Base-by-base conservation (phyloP, 1,140 invertebrate species). In the Drosophila triauraria region DNA sequence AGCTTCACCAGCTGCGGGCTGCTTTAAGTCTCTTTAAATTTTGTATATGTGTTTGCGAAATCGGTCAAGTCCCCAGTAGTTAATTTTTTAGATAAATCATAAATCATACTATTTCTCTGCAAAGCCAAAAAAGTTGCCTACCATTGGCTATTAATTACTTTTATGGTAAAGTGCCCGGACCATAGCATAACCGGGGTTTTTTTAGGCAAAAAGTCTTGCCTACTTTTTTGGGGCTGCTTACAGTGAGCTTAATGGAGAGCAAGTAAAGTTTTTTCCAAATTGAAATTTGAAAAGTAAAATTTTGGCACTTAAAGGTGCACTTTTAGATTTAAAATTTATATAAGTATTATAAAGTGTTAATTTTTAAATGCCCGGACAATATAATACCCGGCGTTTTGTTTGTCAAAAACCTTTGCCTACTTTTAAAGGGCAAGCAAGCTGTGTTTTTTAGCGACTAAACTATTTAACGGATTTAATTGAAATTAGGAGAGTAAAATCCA, bases 1-100 rank as follows among this genome's bases (percentile, higher is more conserved):
- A 6, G 48, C 1, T 84, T 92, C 3, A 80, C 78, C 15, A 51
- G 43, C 35, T 92, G 91, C 50, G 91, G 91, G 1, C 20, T 91
- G 9, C 46, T 82, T 0, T 86, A 72, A 48, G 20, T 7, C 25
- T 46, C 4, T 15, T 13, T 23, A 81, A 81, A 76, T 78, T 75
- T 0, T 46, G 15, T 48, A 25, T 62, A n/a, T 59, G 12, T 75
- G 20, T 59, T 17, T 64, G 10, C 43, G 12, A 63, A 59, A 78
- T 74, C 59, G 27, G 15, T 15, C 23, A 57, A 17, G 23, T 63
- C 12, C 40, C 13, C 9, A 17, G 12, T 15, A 20, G n/a, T 20
- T 17, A 25, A 40, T 42, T 43, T n/a, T 43, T 42, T 4, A 25
- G 8, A 1, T 38, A n/a, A 13, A 35, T 23, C 20, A 42, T 25